Evolutionary conservation across 2,797 vertebrate genomes (phyloP).

Genomic region (Scarus forsteni): DNA sequence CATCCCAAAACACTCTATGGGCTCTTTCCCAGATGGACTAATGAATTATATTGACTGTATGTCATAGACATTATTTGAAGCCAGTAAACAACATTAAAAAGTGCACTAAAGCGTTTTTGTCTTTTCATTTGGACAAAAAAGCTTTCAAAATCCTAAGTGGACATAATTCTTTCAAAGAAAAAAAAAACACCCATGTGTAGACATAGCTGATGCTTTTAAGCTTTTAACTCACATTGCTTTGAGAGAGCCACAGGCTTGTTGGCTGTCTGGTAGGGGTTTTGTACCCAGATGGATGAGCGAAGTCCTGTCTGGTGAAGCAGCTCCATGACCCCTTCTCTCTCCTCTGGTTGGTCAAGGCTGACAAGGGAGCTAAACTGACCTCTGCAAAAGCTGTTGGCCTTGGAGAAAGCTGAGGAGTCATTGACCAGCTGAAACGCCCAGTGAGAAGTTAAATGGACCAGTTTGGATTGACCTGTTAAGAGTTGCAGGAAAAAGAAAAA

Average conservation of each 20-base stretch:
- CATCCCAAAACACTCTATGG: too few relatives aligned
- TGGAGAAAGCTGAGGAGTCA: conserved; percentile 80
- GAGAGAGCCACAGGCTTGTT: conserved; percentile 49
- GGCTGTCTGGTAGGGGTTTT: conserved; percentile 50
- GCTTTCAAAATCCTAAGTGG: too few relatives aligned
- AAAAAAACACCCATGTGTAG: too few relatives aligned
- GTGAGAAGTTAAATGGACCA: conserved; percentile 70
- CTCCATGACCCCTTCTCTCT: conserved; percentile 56
- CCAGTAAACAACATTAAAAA: too few relatives aligned
- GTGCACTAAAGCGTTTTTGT: too few relatives aligned
- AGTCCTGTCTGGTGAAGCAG: conserved; percentile 70
- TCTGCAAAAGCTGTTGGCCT: conserved; percentile 86
- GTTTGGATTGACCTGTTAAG: conserved; percentile 58
- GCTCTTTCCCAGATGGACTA: too few relatives aligned
- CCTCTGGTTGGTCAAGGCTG: conserved; percentile 40
- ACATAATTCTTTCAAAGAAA: too few relatives aligned
- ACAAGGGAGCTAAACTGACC: conserved; percentile 85
- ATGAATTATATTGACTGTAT: too few relatives aligned
- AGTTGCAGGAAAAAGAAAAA: not conserved
- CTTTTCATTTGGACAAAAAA: too few relatives aligned
- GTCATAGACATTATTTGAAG: too few relatives aligned
- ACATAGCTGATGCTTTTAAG: too few relatives aligned
- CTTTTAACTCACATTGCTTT: conserved; percentile 76
- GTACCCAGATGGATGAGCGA: conserved; percentile 83
- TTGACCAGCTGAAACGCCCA: conserved; percentile 83